Percentiles rank a stretch among this genome's conserved stretches.
phyloP scores from a whole-genome alignment of 2,113 vertebrate genomes.

The Vimba vimba region DNA sequence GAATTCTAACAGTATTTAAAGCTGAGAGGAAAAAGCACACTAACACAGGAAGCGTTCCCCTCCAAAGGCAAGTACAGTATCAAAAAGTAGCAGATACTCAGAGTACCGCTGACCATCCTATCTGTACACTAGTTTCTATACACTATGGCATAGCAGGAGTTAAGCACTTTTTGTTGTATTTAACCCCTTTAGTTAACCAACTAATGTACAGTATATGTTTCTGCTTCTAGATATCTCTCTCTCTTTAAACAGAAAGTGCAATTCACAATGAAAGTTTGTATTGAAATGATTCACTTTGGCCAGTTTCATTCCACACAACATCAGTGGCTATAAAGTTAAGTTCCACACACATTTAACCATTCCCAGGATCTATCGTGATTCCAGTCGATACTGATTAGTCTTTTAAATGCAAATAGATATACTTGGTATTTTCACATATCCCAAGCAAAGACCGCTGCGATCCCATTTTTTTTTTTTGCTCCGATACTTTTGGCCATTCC shows the following conservation, averaged over 20 bases:
- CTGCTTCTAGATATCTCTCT: slow-evolving; percentile 32
- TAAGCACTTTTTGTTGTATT: slow-evolving; percentile 65
- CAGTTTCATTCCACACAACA: slow-evolving; percentile 74
- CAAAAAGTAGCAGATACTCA: slow-evolving; percentile 76
- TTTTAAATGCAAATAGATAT: slow-evolving; percentile 1
- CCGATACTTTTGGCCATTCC: slow-evolving; percentile 73
- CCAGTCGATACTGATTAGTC: slow-evolving; percentile 55
- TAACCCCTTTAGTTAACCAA: slow-evolving; percentile 22
- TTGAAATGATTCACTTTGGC: slow-evolving; percentile 79
- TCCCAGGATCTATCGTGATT: slow-evolving; percentile 58
- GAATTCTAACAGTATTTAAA: slow-evolving; percentile 71
- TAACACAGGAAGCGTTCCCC: slow-evolving; percentile 73
- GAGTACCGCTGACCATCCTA: slow-evolving; percentile 71
- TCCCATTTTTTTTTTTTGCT: background rate
- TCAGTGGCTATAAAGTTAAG: slow-evolving; percentile 71
- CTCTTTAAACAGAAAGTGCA: slow-evolving; percentile 78
- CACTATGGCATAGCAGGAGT: slow-evolving; percentile 73
- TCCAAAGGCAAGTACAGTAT: slow-evolving; percentile 77
- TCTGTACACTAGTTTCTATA: slow-evolving; percentile 74
- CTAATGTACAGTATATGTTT: slow-evolving; percentile 50
- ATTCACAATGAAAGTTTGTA: slow-evolving; percentile 74
- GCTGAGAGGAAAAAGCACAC: slow-evolving; percentile 78
- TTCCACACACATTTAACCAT: slow-evolving; percentile 67
- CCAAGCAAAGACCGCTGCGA: background rate
- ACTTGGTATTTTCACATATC: background rate